Evolutionary conservation across 2,113 vertebrate species (phyloP).

Genomic region (Leiothrix lutea): DNA sequence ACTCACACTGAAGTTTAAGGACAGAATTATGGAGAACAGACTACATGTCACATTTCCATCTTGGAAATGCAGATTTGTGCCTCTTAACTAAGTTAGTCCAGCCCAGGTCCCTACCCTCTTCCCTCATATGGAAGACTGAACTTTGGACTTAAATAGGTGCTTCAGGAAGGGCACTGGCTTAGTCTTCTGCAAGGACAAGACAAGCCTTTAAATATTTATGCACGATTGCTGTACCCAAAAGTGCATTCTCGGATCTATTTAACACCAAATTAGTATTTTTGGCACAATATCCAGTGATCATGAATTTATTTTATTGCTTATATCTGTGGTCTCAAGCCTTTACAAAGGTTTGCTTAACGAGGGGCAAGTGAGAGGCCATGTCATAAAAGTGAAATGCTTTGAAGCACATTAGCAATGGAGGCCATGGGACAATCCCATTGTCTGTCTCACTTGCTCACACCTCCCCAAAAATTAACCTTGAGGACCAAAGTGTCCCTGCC

Average conservation of each 20-base stretch:
- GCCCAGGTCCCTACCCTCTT: background rate
- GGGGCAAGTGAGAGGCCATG: conserved; percentile 50
- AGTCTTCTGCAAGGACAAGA: conserved; percentile 43
- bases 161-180: background rate
- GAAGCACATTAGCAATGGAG: background rate
- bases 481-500: background rate
- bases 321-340: conserved; percentile 57
- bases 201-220: conserved; percentile 69
- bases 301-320: conserved; percentile 4
- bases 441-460: conserved; percentile 36
- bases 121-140: background rate
- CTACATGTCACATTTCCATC: background rate
- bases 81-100: background rate
- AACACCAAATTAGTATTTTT: conserved; percentile 29
- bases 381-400: background rate
- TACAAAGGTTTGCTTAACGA: conserved; percentile 66
- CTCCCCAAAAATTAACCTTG: background rate
- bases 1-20: background rate
- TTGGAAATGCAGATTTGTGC: background rate
- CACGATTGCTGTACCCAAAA: background rate
- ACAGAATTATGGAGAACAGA: background rate
- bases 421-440: background rate
- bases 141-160: background rate
- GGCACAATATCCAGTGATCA: conserved; percentile 22
- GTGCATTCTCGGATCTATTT: background rate